These are phyloP conservation scores for Xerus inauris DNA, from an alignment of 2,113 vertebrate genomes.

Conservation along the genomic window DNA sequence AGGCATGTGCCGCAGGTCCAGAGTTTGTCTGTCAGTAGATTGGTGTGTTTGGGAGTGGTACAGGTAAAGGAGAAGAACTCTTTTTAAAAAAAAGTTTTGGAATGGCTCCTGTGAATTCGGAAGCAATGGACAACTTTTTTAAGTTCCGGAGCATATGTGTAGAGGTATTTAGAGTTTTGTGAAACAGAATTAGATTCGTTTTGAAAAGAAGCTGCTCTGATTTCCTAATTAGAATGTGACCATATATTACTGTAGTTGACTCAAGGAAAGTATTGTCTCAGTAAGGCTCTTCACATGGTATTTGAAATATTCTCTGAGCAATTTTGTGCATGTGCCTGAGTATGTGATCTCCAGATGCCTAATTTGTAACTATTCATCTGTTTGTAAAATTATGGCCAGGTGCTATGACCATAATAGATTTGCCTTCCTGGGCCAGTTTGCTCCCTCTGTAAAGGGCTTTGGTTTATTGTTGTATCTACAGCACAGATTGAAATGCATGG, in stretches of 20 bases:
- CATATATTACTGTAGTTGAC: background rate
- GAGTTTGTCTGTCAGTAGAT: slow-evolving; percentile 59
- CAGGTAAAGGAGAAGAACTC: slow-evolving; percentile 52
- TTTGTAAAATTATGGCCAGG: slow-evolving; percentile 64
- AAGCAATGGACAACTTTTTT: slow-evolving; percentile 37
- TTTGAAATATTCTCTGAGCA: slow-evolving; percentile 24
- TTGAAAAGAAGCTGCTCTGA: background rate
- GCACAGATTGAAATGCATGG: slow-evolving; percentile 82
- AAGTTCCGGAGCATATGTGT: background rate
- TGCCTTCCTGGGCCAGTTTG: slow-evolving; percentile 78
- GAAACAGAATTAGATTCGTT: background rate
- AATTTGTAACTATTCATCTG: slow-evolving; percentile 36
- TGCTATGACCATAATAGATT: slow-evolving; percentile 63
- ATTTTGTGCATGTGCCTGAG: background rate
- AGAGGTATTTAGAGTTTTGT: background rate
- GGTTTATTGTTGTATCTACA: slow-evolving; percentile 82
- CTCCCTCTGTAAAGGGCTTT: slow-evolving; percentile 80
- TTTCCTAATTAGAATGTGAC: background rate
- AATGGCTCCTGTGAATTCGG: slow-evolving; percentile 39
- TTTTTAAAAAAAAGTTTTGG: slow-evolving; percentile 21
- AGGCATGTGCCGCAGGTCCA: slow-evolving; percentile 54
- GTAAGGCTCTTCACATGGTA: background rate
- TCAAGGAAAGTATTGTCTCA: background rate
- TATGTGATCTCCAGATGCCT: slow-evolving; percentile 49
- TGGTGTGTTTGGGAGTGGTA: slow-evolving; percentile 41